Conservation (phyloP, 2,888 invertebrate species). For the Prenolepis imparis region DNA sequence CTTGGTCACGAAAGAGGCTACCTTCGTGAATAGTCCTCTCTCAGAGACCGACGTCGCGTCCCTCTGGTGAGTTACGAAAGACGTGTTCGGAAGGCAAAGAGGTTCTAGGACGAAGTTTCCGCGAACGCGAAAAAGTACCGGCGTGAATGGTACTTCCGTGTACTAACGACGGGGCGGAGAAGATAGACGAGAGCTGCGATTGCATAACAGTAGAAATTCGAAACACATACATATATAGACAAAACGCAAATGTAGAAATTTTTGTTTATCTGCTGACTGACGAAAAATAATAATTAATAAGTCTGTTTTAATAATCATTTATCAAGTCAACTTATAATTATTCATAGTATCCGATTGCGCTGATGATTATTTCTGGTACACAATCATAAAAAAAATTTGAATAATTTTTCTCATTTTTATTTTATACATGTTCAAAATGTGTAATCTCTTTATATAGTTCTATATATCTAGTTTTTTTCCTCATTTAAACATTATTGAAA, state of each 20-base stretch:
- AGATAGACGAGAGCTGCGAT: constrained; percentile 20
- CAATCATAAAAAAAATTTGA: not conserved
- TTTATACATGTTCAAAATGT: not conserved
- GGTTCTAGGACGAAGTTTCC: constrained; percentile 61
- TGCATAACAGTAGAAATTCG: constrained; percentile 15
- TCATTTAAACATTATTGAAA: not conserved
- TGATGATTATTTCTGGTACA: not conserved
- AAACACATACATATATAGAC: not conserved
- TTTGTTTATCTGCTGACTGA: not conserved
- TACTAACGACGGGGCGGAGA: constrained; percentile 48
- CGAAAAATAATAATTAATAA: not conserved
- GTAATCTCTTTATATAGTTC: too few relatives aligned
- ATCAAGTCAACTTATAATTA: constrained; percentile 9
- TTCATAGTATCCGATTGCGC: not conserved
- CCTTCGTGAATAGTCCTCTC: constrained; percentile 57
- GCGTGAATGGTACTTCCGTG: constrained; percentile 46
- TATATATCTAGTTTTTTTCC: not conserved
- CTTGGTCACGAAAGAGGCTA: constrained; percentile 60
- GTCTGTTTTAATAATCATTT: not conserved
- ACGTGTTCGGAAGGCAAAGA: constrained; percentile 74
- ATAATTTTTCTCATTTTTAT: not conserved
- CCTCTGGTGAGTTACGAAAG: constrained; percentile 67
- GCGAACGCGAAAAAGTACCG: constrained; percentile 55
- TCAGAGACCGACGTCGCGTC: constrained; percentile 54
- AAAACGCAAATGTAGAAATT: not conserved